Conservation (phyloP, 2,113 vertebrate genomes). For the Cyanoderma ruficeps region DNA sequence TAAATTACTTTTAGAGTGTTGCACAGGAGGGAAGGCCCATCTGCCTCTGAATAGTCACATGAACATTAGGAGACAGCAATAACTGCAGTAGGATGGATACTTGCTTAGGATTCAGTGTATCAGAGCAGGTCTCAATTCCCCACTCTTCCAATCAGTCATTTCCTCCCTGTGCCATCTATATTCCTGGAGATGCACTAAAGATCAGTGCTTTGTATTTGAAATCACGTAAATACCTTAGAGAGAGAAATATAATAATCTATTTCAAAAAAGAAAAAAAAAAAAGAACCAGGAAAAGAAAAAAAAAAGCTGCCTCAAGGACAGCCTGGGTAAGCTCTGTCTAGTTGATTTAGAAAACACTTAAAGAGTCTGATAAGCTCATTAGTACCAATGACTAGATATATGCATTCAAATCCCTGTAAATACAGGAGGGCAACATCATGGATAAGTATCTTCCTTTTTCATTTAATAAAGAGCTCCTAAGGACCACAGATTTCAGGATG, state of each 20-base stretch:
- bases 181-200: conserved; percentile 3
- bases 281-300: neutral
- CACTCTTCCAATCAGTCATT: neutral
- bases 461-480: neutral
- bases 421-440: neutral
- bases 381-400: conserved; percentile 2
- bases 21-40: conserved; percentile 19
- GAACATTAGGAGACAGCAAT: neutral
- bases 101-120: neutral
- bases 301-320: conserved; percentile 3
- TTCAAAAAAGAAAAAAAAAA: neutral
- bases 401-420: neutral
- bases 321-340: neutral
- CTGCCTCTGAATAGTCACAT: neutral
- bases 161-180: neutral
- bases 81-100: neutral
- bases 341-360: conserved; percentile 25
- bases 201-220: neutral
- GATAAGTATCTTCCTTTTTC: neutral
- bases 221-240: conserved; percentile 27
- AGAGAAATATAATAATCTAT: conserved; percentile 31
- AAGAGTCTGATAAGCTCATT: conserved; percentile 55
- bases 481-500: neutral
- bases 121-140: conserved; percentile 30
- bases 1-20: conserved; percentile 15